phyloP scores from a whole-genome alignment of 2,797 vertebrate genomes.

The Delichon dasypus region DNA sequence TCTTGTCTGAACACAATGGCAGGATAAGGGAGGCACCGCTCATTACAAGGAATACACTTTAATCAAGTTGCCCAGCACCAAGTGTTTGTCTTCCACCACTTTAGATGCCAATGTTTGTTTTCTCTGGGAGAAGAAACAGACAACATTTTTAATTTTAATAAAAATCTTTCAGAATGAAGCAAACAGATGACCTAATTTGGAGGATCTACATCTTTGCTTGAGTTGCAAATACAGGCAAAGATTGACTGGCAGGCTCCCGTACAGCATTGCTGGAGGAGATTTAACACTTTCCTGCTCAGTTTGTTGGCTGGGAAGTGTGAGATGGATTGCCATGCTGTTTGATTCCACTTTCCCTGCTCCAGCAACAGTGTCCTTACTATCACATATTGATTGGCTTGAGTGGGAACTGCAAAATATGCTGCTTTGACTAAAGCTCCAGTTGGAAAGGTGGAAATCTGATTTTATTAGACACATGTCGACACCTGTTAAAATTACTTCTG shows the following conservation, averaged over 20 bases:
- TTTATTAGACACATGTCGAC: not conserved
- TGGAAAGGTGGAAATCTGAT: not conserved
- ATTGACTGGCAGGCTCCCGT: not conserved
- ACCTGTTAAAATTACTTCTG: not conserved
- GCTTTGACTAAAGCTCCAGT: not conserved
- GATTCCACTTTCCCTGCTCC: not conserved
- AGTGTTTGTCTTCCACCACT: constrained; percentile 38
- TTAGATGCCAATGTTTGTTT: constrained; percentile 49
- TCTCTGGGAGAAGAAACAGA: constrained; percentile 35
- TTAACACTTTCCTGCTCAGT: constrained; percentile 40
- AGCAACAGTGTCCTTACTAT: not conserved
- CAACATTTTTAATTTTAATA: constrained; percentile 37
- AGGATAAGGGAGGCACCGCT: constrained; percentile 72
- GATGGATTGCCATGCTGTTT: not conserved
- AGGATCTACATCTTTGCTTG: not conserved
- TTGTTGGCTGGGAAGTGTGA: not conserved
- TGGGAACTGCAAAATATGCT: not conserved
- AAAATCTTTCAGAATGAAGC: constrained; percentile 25
- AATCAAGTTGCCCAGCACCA: constrained; percentile 55
- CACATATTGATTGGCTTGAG: not conserved
- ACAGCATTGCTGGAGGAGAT: not conserved
- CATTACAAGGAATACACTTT: constrained; percentile 61
- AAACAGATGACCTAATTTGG: constrained; percentile 23
- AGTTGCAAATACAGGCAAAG: constrained; percentile 7
- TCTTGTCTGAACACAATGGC: constrained; percentile 67